phyloP scores from a whole-genome alignment of 2,113 vertebrate genomes.

The Callorhinus ursinus region DNA sequence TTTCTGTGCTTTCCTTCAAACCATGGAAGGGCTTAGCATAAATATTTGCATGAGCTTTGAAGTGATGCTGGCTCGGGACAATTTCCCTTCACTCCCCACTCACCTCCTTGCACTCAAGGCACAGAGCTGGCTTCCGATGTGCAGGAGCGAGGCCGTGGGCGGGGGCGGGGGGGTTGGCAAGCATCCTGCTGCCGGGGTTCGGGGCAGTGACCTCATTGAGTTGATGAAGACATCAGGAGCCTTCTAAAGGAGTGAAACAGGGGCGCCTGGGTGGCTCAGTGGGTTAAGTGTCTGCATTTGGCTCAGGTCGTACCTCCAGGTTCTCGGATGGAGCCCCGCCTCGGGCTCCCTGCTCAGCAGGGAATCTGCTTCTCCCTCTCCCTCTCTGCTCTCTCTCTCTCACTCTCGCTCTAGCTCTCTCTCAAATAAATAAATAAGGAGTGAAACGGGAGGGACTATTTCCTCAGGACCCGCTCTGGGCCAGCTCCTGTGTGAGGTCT shows the following conservation, averaged over 20 bases:
- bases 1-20: neutral
- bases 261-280: no score
- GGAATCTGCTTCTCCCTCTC: no score
- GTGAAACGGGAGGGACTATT: neutral
- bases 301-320: no score
- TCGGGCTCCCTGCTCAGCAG: no score
- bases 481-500: neutral
- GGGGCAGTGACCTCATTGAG: neutral
- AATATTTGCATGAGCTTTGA: neutral
- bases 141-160: fast-evolving
- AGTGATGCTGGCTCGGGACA: neutral
- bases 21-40: neutral
- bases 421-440: no score
- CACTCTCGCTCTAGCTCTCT: no score
- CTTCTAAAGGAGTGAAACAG: neutral
- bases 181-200: fast-evolving
- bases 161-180: no score
- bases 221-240: neutral
- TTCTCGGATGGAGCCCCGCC: no score
- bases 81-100: no score
- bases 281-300: no score
- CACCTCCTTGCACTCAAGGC: neutral
- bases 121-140: neutral
- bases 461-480: neutral
- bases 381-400: no score